phyloP scores from a whole-genome alignment of 2,888 invertebrate genomes.

The Drosophila fungiperda region DNA sequence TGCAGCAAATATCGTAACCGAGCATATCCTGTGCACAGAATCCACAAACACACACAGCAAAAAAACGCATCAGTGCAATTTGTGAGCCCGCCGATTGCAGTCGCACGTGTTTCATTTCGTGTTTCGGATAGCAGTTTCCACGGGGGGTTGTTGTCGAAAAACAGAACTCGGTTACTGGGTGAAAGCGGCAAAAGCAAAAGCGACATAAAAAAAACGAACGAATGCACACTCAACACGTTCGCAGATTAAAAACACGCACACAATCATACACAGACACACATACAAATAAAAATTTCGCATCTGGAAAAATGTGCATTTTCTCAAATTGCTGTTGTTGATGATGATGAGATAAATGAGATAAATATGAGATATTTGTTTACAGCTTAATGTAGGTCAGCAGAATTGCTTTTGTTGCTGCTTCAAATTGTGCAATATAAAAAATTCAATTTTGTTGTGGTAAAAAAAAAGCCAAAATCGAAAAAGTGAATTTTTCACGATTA shows the following conservation, averaged over 20 bases:
- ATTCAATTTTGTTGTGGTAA: conserved; percentile 8
- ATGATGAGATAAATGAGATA: conserved; percentile 31
- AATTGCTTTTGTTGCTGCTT: conserved; percentile 14
- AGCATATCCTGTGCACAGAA: conserved; percentile 65
- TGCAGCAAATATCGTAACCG: conserved; percentile 40
- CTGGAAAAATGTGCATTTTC: conserved; percentile 40
- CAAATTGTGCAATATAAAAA: conserved; percentile 51
- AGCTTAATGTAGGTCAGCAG: conserved; percentile 68
- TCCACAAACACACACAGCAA: conserved; percentile 62
- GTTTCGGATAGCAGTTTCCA: conserved; percentile 18
- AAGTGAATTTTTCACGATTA: not conserved
- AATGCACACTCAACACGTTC: conserved; percentile 42
- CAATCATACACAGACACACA: conserved; percentile 7
- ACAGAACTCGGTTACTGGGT: conserved; percentile 82
- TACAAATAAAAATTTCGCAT: conserved; percentile 14
- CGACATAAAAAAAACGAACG: conserved; percentile 30
- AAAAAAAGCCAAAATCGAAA: conserved; percentile 49
- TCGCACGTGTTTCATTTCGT: conserved; percentile 41
- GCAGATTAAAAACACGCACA: conserved; percentile 3
- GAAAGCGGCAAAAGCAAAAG: conserved; percentile 67
- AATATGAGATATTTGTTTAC: conserved; percentile 15
- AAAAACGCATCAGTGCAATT: conserved; percentile 75
- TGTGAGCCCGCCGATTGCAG: conserved; percentile 72
- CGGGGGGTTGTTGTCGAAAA: conserved; percentile 52
- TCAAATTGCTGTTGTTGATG: conserved; percentile 47